Evolutionary conservation across 1,140 invertebrate genomes (phyloP), one percentile per base, ranked within the genome.

Genomic region (Cydia amplana): DNA sequence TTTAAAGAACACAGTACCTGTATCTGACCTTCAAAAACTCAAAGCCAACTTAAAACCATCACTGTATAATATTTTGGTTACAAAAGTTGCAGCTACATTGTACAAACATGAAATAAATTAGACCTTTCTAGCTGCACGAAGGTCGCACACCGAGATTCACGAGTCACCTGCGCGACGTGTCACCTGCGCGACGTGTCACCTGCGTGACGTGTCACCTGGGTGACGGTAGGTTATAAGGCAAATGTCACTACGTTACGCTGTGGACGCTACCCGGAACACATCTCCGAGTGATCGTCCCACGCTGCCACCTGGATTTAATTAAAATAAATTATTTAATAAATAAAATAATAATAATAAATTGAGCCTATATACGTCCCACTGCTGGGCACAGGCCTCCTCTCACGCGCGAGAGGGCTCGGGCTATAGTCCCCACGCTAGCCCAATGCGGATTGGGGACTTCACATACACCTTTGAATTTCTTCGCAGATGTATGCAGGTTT

Each of bases 211-310:
- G 46, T 60, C 51, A 60, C 51, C 49, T 51, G 5, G 14, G 18
- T 18, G 55, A 60, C 55, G n/a, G 72, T 25, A 60, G 74, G 67
- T 49, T 64, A 74, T 74, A 70, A 70, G 65, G 65, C 65, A 70
- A 70, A 74, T 74, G 28, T 74, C 16, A 14, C n/a, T 60, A 74
- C 55, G n/a, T 14, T 20, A 23, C 46, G 20, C 4, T 51, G 10
- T 16, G 43, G 73, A 67, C 64, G 72, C 83, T 95, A 97, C 85
- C 96, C 95, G 7, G 95, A 95, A 91, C 96, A 97, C 75, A 96
- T 94, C 90, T 97, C 96, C n/a, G 96, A 97, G 90, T 97, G 96
- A 75, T 97, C 96, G 85, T 97, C 96, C 96, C 96, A 97, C 14
- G 96, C 96, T 72, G 95, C 94, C 65, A 97, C 96, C 96, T 97